Base-by-base conservation (phyloP, 92 coral and sea anemone species). In the Phenganax subtilis region DNA sequence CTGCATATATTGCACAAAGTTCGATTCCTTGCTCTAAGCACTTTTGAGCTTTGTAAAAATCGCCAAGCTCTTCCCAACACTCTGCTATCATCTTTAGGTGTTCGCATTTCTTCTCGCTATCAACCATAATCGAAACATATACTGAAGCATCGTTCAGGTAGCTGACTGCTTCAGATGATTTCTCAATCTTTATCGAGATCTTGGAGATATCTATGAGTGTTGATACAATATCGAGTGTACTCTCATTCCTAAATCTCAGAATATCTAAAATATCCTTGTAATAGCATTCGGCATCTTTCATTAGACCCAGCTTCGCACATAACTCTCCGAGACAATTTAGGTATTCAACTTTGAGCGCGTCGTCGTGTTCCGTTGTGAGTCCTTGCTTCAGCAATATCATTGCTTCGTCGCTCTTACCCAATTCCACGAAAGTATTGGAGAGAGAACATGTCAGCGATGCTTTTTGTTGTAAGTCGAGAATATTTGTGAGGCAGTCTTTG, bases 361-460 rank as follows among this genome's bases (percentile, higher is more conserved):
- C 47, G 27, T 59, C 53, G 8, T 47, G 16, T 12, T 17, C 6
- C 28, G 0, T 30, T 6, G 9, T 10, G 52, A 47, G 10, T 56
- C 12, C 59, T 30, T 47, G 58, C 12, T 72, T 52, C 59, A 72
- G n/a, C 17, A 12, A 25, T 47, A 1, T 10, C 52, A 47, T 47
- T 14, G 59, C 77, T 47, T 72, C 77, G 57, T 72, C 77, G 17
- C 15, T 47, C 17, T 72, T 72, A 54, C 77, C 77, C 59, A 72
- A 54, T 17, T 47, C 29, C 59, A 72, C 6, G n/a, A 31, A 72
- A 10, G 77, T 72, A 2, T 72, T 9, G 17, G 20, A 14, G 59
- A 72, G 55, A 12, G 20, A 15, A 47, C 59, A 54, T 28, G 77
- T 52, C 57, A 72, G n/a, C 12, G 20, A 10, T 12, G 11, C 77